These are phyloP conservation scores for Campylomormyrus tamandua DNA, from an alignment of 2,113 vertebrate species.

Conservation along the genomic window DNA sequence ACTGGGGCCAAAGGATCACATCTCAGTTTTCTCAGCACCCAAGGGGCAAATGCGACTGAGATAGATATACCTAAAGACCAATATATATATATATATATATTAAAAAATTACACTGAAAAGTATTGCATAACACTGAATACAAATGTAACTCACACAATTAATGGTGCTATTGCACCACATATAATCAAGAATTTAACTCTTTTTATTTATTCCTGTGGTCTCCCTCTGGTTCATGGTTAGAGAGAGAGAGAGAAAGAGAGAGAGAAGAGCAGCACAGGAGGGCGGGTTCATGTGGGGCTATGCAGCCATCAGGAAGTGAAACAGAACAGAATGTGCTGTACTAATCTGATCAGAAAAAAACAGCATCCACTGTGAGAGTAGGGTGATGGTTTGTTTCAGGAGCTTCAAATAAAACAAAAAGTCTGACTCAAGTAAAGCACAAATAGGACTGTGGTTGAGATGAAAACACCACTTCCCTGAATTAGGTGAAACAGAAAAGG, in stretches of 20 bases:
- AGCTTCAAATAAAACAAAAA: constrained; percentile 39
- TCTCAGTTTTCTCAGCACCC: not conserved
- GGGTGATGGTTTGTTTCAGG: constrained; percentile 48
- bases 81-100: not conserved
- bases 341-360: constrained; percentile 67
- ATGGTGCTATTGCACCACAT: not conserved
- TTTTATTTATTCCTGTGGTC: not conserved
- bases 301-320: constrained; percentile 71
- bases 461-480: not conserved
- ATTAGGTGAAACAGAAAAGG: not conserved
- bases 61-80: not conserved
- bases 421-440: not conserved
- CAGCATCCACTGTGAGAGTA: constrained; percentile 44
- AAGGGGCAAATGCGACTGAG: not conserved
- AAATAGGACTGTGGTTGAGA: not conserved
- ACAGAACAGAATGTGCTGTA: constrained; percentile 72
- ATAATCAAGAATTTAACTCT: not conserved
- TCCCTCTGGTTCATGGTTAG: not conserved
- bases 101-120: not conserved
- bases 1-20: not conserved
- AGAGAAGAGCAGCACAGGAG: constrained; percentile 36
- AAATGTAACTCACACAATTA: not conserved
- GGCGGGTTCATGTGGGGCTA: constrained; percentile 65
- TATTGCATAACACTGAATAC: not conserved
- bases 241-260: constrained; percentile 42